These are phyloP conservation scores for Syngnathus floridae DNA, from an alignment of 2,113 vertebrate genomes.

Conservation along the genomic window DNA sequence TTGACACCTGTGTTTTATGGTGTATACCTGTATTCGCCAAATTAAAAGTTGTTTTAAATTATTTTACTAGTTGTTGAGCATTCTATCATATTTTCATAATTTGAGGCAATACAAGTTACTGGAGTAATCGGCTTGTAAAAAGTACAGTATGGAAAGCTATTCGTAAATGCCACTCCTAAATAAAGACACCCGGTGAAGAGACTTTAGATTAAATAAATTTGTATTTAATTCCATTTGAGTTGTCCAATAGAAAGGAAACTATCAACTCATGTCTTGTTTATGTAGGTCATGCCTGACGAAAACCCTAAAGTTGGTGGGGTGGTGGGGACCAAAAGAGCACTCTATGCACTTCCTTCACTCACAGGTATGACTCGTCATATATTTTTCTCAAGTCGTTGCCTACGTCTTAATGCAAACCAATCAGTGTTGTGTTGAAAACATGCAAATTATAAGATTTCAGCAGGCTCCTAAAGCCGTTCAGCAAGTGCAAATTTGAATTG, in stretches of 20 bases:
- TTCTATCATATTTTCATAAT: not conserved
- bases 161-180: not conserved
- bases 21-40: not conserved
- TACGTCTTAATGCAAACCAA: not conserved
- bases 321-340: slow-evolving; percentile 84
- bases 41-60: not conserved
- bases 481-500: not conserved
- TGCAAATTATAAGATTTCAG: not conserved
- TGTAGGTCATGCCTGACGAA: slow-evolving; percentile 51
- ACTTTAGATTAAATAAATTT: not conserved
- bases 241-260: not conserved
- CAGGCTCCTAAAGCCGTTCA: not conserved
- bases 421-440: not conserved
- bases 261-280: not conserved
- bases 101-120: no score
- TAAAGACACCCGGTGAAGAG: not conserved
- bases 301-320: slow-evolving; percentile 72
- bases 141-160: not conserved
- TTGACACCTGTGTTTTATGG: no score
- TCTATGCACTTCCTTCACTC: slow-evolving; percentile 77
- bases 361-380: slow-evolving; percentile 67
- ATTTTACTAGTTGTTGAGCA: not conserved
- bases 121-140: no score
- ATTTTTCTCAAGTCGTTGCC: not conserved
- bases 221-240: not conserved